phyloP scores from a whole-genome alignment of 2,888 invertebrate species.

The Urechis unicinctus region DNA sequence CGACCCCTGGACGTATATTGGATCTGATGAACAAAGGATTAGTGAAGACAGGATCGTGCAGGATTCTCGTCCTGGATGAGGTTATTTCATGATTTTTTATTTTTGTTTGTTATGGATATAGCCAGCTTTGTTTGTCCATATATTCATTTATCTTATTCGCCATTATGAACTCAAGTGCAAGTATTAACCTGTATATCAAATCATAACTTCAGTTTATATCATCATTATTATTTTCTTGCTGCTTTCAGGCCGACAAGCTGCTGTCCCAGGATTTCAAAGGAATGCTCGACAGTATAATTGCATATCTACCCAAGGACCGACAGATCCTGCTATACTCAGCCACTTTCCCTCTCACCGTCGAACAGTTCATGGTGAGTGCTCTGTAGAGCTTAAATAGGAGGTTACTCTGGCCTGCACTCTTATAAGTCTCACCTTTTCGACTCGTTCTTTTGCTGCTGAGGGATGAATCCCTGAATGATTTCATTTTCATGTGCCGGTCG shows the following conservation, averaged over 20 bases:
- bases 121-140: neutral
- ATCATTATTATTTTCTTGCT: neutral
- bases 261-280: constrained; percentile 98
- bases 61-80: constrained; percentile 95
- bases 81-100: constrained; percentile 28
- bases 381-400: no score
- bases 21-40: constrained; percentile 98
- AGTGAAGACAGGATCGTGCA: constrained; percentile 91
- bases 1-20: constrained; percentile 97
- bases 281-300: constrained; percentile 96
- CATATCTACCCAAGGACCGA: constrained; percentile 81
- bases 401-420: no score
- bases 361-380: constrained; percentile 98
- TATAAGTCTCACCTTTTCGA: no score
- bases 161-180: neutral
- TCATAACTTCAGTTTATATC: no score
- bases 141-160: neutral
- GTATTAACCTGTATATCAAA: neutral
- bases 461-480: neutral
- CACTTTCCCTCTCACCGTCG: constrained; percentile 96
- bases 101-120: neutral
- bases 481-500: no score
- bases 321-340: constrained; percentile 98
- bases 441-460: no score
- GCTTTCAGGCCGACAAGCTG: constrained; percentile 79